Conservation (phyloP, 2,888 invertebrate genomes). For the Eristalis tenax region DNA sequence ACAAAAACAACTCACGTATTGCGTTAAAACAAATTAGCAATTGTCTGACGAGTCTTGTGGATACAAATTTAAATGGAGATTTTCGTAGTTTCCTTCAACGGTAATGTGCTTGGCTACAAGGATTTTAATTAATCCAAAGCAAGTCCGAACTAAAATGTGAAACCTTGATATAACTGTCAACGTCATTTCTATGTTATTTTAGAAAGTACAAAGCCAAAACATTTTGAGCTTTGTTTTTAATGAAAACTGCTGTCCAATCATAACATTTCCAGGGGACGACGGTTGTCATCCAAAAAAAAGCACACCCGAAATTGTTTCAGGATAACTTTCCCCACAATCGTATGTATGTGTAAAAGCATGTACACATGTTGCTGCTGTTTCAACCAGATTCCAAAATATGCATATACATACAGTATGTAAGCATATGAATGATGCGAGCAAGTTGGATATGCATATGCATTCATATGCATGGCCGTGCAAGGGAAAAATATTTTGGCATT, state of each 20-base stretch:
- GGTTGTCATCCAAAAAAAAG: background rate
- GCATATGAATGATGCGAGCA: background rate
- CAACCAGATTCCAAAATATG: background rate
- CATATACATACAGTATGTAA: background rate
- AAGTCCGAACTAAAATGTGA: background rate
- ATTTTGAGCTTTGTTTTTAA: slow-evolving; percentile 36
- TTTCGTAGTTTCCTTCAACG: no score
- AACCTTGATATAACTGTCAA: background rate
- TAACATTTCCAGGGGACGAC: background rate
- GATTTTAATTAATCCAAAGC: background rate
- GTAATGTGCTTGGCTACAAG: background rate
- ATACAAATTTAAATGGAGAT: no score
- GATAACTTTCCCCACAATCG: background rate
- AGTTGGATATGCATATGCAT: background rate
- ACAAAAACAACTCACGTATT: no score
- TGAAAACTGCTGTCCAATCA: slow-evolving; percentile 32
- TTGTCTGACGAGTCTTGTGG: no score
- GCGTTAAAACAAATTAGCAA: no score
- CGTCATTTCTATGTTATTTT: slow-evolving; percentile 19
- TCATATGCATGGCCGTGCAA: background rate
- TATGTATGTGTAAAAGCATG: background rate
- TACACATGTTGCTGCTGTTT: background rate
- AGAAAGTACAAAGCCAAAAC: slow-evolving; percentile 29
- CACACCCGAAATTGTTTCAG: background rate
- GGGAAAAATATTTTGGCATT: background rate